These are phyloP conservation scores for Cheilosia scutellata DNA, from an alignment of 2,888 invertebrate genomes.

Conservation along the genomic window DNA sequence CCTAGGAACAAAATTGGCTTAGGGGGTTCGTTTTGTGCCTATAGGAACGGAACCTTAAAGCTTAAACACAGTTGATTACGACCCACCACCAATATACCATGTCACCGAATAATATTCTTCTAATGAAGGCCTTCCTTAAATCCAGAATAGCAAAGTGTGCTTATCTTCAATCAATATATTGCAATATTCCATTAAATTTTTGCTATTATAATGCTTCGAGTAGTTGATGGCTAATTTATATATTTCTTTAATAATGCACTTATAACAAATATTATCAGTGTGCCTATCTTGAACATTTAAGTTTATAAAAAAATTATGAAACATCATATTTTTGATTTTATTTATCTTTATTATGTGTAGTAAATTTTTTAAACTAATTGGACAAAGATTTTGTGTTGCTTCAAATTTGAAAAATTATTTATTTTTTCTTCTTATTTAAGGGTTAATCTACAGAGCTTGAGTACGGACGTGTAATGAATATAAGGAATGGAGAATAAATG, in stretches of 20 bases:
- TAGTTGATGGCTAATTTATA: conserved; percentile 8
- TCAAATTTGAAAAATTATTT: conserved; percentile 25
- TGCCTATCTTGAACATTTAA: background rate
- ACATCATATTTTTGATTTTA: background rate
- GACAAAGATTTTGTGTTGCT: conserved; percentile 23
- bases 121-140: background rate
- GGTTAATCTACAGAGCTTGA: conserved; percentile 67
- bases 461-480: conserved; percentile 51
- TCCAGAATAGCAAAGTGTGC: background rate
- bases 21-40: too few species aligned
- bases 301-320: background rate
- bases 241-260: conserved; percentile 10
- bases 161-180: background rate
- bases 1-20: too few species aligned
- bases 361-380: conserved; percentile 16
- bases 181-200: background rate
- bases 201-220: conserved; percentile 14
- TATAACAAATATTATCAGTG: background rate
- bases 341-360: too few species aligned
- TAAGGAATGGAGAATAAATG: conserved; percentile 31
- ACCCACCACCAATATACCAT: too few species aligned
- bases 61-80: too few species aligned
- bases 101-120: background rate
- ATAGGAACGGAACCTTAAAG: too few species aligned
- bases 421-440: conserved; percentile 63